Evolutionary conservation across 1,140 invertebrate species (phyloP).

Genomic region (Zaprionus tsacasi): DNA sequence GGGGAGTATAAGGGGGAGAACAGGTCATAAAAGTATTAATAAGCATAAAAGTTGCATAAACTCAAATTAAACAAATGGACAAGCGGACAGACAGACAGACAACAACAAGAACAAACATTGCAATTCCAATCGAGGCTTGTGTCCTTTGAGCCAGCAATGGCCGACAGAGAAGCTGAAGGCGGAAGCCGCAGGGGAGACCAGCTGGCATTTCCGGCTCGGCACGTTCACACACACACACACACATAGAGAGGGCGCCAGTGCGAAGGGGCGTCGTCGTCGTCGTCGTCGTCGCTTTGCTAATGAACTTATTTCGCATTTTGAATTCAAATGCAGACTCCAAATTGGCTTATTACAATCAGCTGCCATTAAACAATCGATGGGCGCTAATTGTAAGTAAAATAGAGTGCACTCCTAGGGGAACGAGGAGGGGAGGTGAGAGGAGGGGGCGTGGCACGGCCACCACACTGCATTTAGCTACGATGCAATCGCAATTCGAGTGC

Average conservation of each 20-base stretch:
- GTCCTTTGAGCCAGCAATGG: constrained; percentile 11
- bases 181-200: neutral
- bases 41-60: constrained; percentile 69
- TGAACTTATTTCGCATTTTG: constrained; percentile 74
- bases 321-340: constrained; percentile 64
- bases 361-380: constrained; percentile 70
- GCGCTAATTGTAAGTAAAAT: constrained; percentile 61
- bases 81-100: constrained; percentile 1
- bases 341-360: constrained; percentile 74
- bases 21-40: constrained; percentile 51
- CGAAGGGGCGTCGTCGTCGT: constrained; percentile 17
- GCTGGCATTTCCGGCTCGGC: constrained; percentile 31
- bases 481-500: constrained; percentile 6
- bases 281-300: constrained; percentile 50
- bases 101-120: constrained; percentile 40
- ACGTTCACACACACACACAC: constrained; percentile 20
- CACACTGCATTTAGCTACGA: constrained; percentile 7
- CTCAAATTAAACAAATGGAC: constrained; percentile 55
- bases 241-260: constrained; percentile 16
- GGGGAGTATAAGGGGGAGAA: neutral
- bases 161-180: neutral
- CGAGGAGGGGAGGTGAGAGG: neutral
- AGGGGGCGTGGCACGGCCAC: neutral
- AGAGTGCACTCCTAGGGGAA: neutral
- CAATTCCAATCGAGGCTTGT: constrained; percentile 22